Conservation (phyloP, 2,113 vertebrate species). For the Dipodomys spectabilis region DNA sequence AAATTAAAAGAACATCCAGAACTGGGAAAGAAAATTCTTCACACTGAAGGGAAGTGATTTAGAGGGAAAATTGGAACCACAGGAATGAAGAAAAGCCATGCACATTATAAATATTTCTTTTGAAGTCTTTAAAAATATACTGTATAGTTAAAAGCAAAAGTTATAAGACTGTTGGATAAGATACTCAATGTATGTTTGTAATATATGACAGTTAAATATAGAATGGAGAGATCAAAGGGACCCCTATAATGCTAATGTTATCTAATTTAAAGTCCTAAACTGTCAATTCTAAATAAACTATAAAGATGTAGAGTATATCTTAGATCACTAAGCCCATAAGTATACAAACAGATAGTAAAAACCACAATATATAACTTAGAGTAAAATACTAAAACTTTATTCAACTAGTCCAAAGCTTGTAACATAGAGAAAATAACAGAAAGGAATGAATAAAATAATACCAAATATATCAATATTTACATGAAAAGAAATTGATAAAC, state of each 20-base stretch:
- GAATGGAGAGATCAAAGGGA: not conserved
- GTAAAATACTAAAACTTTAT: not conserved
- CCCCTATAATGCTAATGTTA: not conserved
- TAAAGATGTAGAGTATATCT: not conserved
- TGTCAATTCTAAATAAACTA: not conserved
- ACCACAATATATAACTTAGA: not conserved
- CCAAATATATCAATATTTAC: not conserved
- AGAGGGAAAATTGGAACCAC: not conserved
- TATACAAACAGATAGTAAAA: not conserved
- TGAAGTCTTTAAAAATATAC: not conserved
- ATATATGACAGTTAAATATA: not conserved
- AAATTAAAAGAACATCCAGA: not conserved
- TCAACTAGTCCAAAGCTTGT: not conserved
- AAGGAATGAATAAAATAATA: not conserved
- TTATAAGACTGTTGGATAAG: not conserved
- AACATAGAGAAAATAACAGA: not conserved
- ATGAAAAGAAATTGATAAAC: not conserved
- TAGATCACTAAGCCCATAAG: not conserved
- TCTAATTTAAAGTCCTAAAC: not conserved
- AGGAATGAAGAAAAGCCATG: not conserved
- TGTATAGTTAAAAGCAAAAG: not conserved
- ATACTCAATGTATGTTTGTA: not conserved
- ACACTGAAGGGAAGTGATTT: not conserved
- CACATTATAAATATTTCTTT: not conserved
- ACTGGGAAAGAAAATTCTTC: not conserved